A percentile compares a stretch with the other conserved stretches of the same genome.
Conservation (phyloP, 1,140 invertebrate species). For the Drosophila parvula region DNA sequence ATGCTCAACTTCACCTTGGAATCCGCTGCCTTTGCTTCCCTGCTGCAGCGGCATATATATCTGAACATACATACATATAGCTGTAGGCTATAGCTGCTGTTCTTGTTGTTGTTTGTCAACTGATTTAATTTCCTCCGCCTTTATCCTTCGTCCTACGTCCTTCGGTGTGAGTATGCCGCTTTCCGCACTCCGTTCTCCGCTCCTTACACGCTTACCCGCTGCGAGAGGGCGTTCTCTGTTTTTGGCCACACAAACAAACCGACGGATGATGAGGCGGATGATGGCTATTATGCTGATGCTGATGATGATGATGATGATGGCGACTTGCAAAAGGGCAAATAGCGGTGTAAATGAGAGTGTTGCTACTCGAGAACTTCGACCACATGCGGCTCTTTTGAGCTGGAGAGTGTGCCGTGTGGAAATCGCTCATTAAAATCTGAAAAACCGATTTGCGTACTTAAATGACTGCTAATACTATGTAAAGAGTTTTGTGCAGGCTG, state of each 20-base stretch:
- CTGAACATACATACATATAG: background rate
- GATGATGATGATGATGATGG: conserved; percentile 39
- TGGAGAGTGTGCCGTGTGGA: conserved; percentile 47
- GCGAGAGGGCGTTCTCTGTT: conserved; percentile 73
- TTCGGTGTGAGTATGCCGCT: background rate
- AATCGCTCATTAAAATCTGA: conserved; percentile 65
- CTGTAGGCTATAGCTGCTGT: conserved; percentile 28
- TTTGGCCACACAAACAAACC: conserved; percentile 72
- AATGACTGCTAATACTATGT: conserved; percentile 31
- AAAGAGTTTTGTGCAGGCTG: background rate
- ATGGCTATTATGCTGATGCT: conserved; percentile 20
- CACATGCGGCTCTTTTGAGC: conserved; percentile 73
- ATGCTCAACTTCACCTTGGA: conserved; percentile 43
- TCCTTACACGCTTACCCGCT: conserved; percentile 49
- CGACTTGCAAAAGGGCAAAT: conserved; percentile 77
- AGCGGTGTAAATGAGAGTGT: conserved; percentile 61
- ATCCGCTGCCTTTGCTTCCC: conserved; percentile 16
- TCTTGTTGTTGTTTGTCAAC: conserved; percentile 73
- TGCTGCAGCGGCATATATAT: background rate
- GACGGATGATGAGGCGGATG: conserved; percentile 40
- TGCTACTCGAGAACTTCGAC: conserved; percentile 55
- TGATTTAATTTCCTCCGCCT: conserved; percentile 77
- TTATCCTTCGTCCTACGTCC: conserved; percentile 16
- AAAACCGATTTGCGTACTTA: conserved; percentile 51
- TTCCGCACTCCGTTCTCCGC: background rate